Evolutionary conservation across 2,797 vertebrate species (phyloP), one percentile per base, ranked within the genome.

Genomic region (Pteropus rufus): DNA sequence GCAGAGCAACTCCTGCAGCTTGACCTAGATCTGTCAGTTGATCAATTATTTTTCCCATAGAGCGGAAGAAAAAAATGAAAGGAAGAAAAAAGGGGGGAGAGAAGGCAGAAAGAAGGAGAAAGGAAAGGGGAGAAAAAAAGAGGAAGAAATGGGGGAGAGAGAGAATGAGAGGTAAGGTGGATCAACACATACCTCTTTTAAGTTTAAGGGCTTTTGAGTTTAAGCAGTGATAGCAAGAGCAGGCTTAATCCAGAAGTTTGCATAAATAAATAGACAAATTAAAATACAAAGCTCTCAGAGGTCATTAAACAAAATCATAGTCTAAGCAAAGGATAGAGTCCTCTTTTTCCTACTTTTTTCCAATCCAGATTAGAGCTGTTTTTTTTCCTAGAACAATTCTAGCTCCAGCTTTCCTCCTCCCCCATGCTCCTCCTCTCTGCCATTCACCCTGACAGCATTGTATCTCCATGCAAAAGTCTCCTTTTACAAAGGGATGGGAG

Each of bases 1-100:
- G 92, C 91, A 8, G 36, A 86, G 64, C 91, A 93, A 89, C 77
- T 90, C 95, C 94, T 54, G 23, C 95, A 93, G 90, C 92, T 34
- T 98, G 98, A 97, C 98, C 98, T 75, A 97, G 52, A 98, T 98
- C 97, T 98, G 98, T 96, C 98, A 98, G 95, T 73, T 89, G 97
- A 98, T 98, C 98, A 94, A 97, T 98, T 98, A 84, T 89, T 93
- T 84, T 62, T 80, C 93, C 98, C 81, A 93, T 21, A 75, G 91
- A 98, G 15, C n/a, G 93, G 88, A 84, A 91, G 86, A 56, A 73
- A 77, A 44, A 97, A 98, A 92, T 34, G 77, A 96, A 15, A 58
- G 70, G 85, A 44, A 82, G 96, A 54, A 94, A 96, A 95, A 97
- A 73, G 65, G 94, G 73, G 21, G 10, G 92, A 62, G 24, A 6